Base-by-base conservation (phyloP, 2,888 invertebrate genomes). In the Phymatocera aterrima region DNA sequence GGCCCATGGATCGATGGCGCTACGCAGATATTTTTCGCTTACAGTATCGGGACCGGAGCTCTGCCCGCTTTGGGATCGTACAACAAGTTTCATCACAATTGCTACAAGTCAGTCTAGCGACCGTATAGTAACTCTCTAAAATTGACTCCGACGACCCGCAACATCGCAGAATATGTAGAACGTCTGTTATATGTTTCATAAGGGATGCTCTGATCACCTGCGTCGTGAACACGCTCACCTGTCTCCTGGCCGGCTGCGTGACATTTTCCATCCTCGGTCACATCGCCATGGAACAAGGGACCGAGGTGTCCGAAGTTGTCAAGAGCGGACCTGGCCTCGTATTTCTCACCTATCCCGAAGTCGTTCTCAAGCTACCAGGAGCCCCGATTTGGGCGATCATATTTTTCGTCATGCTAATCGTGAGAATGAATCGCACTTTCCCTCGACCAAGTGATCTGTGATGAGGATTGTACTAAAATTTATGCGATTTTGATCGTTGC, bases 241-340 rank as follows among this genome's bases (percentile, higher is more conserved):
- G 95, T 77, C 92, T 96, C 82, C 91, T 96, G 84, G 95, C 95
- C 48, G 96, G 95, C 1, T 94, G 95, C 83, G 95, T 96, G 78
- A 95, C 95, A 12, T 96, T 96, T 89, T 94, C 95, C 65, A 95
- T 95, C 68, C 91, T 96, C 80, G 96, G 96, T 24, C 95, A 95
- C 88, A 93, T 95, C 89, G 94, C 94, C 3, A 88, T 90, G 83
- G 92, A 92, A 84, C 92, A 93, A 87, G 90, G 90, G 60, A 89
- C 91, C 1, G 87, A 91, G 31, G 93, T 93, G 2, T 90, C 89
- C 10, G 89, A 91, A 74, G 93, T 93, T 6, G 93, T 93, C 1
- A 93, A 92, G 83, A 92, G 92, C 89, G 95, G 94, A n/a, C 94
- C 95, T 0, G 94, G 95, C n/a, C 91, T 95, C 18, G 95, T 95